Evolutionary conservation across 2,113 vertebrate species (phyloP), one percentile per base, ranked within the genome.

Genomic region (Engraulis encrasicolus): DNA sequence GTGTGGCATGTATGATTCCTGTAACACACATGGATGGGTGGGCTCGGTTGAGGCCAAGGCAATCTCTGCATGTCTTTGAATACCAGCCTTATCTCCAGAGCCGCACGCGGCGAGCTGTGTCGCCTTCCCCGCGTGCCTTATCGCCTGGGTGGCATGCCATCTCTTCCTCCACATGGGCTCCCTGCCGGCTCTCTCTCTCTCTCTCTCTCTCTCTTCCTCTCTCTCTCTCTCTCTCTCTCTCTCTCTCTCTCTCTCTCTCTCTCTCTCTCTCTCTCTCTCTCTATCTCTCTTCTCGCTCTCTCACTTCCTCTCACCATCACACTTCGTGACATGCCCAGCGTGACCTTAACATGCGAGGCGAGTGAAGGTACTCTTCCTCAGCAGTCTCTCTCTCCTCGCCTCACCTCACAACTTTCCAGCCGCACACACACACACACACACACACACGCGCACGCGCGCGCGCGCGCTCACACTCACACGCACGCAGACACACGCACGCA

Each of bases 1-100:
- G n/a, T n/a, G n/a, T 54, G 15, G 17, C 50, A 15, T 54, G 50
- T 58, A 6, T 58, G 18, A 45, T 58, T 58, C 1, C 20, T 58
- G 20, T 20, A 6, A 4, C 14, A 23, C 11, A 34, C 27, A 34
- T 71, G 61, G 23, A 14, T 31, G 61, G 7, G 61, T 31, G 61
- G 23, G 61, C 61, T 71, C 11, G 11, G 61, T 6, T 11, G n/a
- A 52, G 50, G 58, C 58, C 7, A 66, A 27, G 34, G 66, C 66
- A 74, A 74, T 15, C 66, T 34, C 27, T 34, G 66, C 66, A 31
- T 74, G 66, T 74, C 66, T 74, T 74, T 74, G 66, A 74, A 74
- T 74, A 27, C 66, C 66, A 74, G 66, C 27, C 27, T 74, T 74
- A 74, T 74, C 27, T 74, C 66, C 66, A 74, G 12, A 74, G 66